phyloP scores from a whole-genome alignment of 2,113 vertebrate genomes.

The Lagopus leucura region DNA sequence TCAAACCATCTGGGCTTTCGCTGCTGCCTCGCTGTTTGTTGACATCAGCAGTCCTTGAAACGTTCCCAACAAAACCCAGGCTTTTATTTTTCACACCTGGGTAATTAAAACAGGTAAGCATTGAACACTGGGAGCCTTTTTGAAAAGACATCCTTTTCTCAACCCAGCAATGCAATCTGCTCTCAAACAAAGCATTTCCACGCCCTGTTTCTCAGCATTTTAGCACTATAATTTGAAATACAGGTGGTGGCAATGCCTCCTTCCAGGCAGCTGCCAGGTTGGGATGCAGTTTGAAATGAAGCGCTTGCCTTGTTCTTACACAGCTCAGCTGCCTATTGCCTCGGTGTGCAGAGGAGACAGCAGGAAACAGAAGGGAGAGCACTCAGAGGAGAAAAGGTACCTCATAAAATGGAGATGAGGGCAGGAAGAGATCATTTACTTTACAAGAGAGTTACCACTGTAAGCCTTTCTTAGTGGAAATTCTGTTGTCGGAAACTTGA shows the following conservation, averaged over 20 bases:
- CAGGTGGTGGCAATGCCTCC: background rate
- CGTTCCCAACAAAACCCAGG: background rate
- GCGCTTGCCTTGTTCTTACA: background rate
- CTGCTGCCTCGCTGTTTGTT: background rate
- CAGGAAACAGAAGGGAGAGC: background rate
- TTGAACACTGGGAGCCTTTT: slow-evolving; percentile 15
- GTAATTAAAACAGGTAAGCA: slow-evolving; percentile 45
- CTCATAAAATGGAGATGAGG: slow-evolving; percentile 12
- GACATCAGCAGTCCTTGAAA: slow-evolving; percentile 49
- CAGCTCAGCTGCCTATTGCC: background rate
- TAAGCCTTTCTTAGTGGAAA: background rate
- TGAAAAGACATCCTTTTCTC: slow-evolving; percentile 52
- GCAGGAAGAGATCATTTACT: slow-evolving; percentile 37
- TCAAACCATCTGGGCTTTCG: background rate
- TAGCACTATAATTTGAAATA: slow-evolving; percentile 47
- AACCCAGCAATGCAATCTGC: slow-evolving; percentile 51
- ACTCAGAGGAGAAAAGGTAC: slow-evolving; percentile 16
- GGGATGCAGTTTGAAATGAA: background rate
- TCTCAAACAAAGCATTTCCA: slow-evolving; percentile 59
- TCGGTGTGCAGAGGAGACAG: slow-evolving; percentile 16
- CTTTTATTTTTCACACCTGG: slow-evolving; percentile 48
- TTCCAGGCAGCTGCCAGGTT: slow-evolving; percentile 14
- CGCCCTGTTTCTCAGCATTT: slow-evolving; percentile 41
- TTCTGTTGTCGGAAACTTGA: background rate
- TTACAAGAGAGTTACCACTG: background rate